Evolutionary conservation across 2,113 vertebrate species (phyloP).

Genomic region (Pipra filicauda): DNA sequence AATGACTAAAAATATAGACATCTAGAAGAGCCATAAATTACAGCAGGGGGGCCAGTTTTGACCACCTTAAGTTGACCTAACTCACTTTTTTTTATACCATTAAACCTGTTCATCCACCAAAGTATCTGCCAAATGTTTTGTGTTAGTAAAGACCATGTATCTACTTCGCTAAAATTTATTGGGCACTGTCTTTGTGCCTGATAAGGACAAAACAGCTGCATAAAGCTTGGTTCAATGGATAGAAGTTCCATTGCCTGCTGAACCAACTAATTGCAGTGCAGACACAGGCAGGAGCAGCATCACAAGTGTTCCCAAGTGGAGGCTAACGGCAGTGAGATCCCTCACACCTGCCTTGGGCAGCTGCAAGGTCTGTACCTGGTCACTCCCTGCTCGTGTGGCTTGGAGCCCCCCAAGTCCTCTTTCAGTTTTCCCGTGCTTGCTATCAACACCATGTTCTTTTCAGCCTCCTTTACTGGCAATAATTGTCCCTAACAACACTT

Average conservation of each 20-base stretch:
- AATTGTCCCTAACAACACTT: not conserved
- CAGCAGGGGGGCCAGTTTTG: not conserved
- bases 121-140: not conserved
- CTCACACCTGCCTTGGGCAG: rapidly evolving
- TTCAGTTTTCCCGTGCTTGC: not conserved
- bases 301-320: rapidly evolving
- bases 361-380: not conserved
- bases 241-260: not conserved
- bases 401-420: rapidly evolving
- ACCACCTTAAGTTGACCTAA: not conserved
- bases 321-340: rapidly evolving
- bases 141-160: not conserved
- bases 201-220: not conserved
- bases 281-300: rapidly evolving
- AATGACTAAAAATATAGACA: not conserved
- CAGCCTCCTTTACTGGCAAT: not conserved
- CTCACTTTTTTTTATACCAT: not conserved
- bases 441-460: rapidly evolving
- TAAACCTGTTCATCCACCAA: not conserved
- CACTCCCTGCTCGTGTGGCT: rapidly evolving
- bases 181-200: no score
- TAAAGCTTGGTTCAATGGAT: not conserved
- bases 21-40: not conserved
- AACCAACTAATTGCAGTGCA: not conserved
- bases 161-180: not conserved